Percentiles rank a stretch among this genome's conserved stretches.
phyloP scores from a whole-genome alignment of 2,113 vertebrate species.

The Turdus rufiventris region DNA sequence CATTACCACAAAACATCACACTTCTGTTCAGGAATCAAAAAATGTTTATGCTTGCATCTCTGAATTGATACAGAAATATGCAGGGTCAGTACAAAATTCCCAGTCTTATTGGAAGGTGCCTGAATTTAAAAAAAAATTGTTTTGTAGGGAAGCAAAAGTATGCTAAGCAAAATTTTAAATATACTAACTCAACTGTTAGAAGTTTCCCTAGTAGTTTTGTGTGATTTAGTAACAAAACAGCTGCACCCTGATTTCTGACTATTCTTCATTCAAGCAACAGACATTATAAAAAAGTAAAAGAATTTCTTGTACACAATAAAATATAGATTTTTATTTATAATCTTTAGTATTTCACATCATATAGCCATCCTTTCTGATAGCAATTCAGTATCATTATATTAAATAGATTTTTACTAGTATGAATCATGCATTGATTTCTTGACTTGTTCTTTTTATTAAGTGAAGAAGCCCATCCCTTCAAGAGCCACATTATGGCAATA shows the following conservation, averaged over 20 bases:
- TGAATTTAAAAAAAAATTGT: neutral
- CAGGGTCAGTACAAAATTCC: neutral
- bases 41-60: neutral
- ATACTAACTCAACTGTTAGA: neutral
- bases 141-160: neutral
- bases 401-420: neutral
- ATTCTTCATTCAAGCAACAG: neutral
- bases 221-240: neutral
- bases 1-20: neutral
- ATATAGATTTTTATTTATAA: neutral
- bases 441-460: neutral
- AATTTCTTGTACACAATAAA: neutral
- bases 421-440: conserved; percentile 27
- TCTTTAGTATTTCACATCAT: neutral
- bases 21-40: neutral
- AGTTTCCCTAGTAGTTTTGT: neutral
- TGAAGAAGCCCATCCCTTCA: neutral
- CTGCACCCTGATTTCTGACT: neutral
- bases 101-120: neutral
- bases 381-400: neutral
- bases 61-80: neutral
- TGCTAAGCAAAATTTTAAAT: neutral
- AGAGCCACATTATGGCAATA: neutral
- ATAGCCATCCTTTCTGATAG: neutral
- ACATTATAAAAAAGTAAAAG: neutral